phyloP scores from a whole-genome alignment of 2,888 invertebrate species.

The Sarcophaga subvicina region DNA sequence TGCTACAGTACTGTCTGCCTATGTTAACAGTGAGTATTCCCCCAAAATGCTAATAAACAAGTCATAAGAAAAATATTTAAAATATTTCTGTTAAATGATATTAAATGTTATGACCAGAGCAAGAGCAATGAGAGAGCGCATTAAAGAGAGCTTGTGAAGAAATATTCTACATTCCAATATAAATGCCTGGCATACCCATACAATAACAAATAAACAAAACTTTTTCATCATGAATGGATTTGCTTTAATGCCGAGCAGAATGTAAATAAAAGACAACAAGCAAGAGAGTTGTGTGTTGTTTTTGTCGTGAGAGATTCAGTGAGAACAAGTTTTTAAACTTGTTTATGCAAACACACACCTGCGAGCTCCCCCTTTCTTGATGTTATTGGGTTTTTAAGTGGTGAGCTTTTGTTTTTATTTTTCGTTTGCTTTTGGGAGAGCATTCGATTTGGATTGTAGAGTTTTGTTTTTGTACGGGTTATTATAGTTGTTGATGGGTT shows the following conservation, averaged over 20 bases:
- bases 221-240: constrained; percentile 3
- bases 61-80: constrained; percentile 72
- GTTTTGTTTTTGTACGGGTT: constrained; percentile 48
- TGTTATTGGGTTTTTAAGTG: not conserved
- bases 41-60: constrained; percentile 58
- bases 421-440: constrained; percentile 13
- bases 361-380: constrained; percentile 55
- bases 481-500: constrained; percentile 57
- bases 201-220: constrained; percentile 64
- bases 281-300: not conserved
- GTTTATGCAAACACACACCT: constrained; percentile 58
- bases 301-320: not conserved
- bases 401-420: not conserved
- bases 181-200: constrained; percentile 67
- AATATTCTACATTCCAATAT: constrained; percentile 70
- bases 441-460: not conserved
- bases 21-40: constrained; percentile 61
- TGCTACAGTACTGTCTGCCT: not conserved
- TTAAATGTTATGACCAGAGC: constrained; percentile 39
- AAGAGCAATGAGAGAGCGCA: constrained; percentile 14
- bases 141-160: constrained; percentile 1
- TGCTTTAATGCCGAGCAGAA: constrained; percentile 1
- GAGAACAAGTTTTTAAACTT: constrained; percentile 39
- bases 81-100: constrained; percentile 66
- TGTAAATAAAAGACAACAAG: not conserved